Base-by-base conservation (phyloP, 2,888 invertebrate genomes). In the Amiota minor region DNA sequence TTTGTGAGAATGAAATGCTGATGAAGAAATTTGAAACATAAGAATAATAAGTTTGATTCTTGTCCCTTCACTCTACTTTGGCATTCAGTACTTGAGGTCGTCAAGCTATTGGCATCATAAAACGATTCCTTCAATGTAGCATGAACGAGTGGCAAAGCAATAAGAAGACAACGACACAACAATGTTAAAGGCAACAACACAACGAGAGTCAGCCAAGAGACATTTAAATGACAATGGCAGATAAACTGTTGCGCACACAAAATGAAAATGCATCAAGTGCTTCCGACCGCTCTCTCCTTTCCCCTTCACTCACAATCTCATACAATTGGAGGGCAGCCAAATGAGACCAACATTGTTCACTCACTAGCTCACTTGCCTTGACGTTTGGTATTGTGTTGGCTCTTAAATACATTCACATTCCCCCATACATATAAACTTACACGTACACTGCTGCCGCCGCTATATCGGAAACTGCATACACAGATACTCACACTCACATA, bases 161-260 rank as follows among this genome's bases (percentile, higher is more conserved):
- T 35, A 35, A 35, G 35, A 35, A 35, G 35, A 35, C 35, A 35
- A 35, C 35, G 35, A 35, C 6, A 35, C 35, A 35, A 35, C 6
- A 35, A 35, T 6, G 35, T 6, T 62, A 18, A 75, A 71, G 74
- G 70, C 74, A 75, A 77, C 76, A 81, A 71, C 77, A 75, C 80
- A 79, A 80, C 81, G 62, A 23, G 62, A 82, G 80, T 81, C 79
- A 83, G 79, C 80, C 80, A 79, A 80, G 77, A 81, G 83, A 83
- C 82, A 85, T 82, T 83, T 81, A 84, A 83, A 85, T 85, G 84
- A 83, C 84, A 83, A 83, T 82, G 85, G 80, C 83, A 84, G 79
- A 80, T 79, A 74, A 77, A 81, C 78, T 82, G 83, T 78, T 77
- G 77, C 35, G 35, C 77, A 74, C 75, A 75, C 72, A 75, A 74